Conservation (phyloP, 2,888 invertebrate genomes). For the Eupithecia subumbrata region DNA sequence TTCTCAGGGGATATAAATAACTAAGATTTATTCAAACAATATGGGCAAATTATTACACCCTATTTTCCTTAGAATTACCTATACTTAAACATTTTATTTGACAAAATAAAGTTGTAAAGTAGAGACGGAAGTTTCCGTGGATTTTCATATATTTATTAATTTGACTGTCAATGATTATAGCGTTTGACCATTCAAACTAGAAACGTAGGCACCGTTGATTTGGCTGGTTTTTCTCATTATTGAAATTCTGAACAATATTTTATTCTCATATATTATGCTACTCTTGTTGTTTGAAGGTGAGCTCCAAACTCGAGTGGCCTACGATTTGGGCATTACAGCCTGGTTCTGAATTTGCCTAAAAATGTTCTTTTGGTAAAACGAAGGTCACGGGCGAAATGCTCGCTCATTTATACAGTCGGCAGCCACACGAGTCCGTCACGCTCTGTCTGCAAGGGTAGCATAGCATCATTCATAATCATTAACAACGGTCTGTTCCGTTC, state of each 20-base stretch:
- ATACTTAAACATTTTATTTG: no score
- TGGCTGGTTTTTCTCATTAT: no score
- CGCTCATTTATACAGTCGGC: slow-evolving; percentile 55
- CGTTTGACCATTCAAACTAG: no score
- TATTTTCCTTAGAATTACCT: neutral
- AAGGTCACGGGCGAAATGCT: slow-evolving; percentile 67
- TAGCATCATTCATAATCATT: slow-evolving; percentile 44
- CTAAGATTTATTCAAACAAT: neutral
- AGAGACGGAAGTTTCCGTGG: neutral
- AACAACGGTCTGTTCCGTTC: slow-evolving; percentile 41
- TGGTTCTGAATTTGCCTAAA: neutral
- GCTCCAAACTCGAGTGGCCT: neutral
- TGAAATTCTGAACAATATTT: no score
- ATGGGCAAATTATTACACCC: neutral
- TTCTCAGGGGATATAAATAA: neutral
- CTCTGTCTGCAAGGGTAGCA: slow-evolving; percentile 48
- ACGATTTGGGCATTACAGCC: neutral
- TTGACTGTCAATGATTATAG: no score
- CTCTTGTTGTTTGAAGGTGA: neutral
- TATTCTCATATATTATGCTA: neutral
- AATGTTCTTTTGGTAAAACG: slow-evolving; percentile 39
- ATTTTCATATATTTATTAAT: no score
- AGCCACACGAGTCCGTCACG: slow-evolving; percentile 69
- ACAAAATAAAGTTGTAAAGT: no score
- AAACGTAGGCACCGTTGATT: no score